Conservation (phyloP, 2,113 vertebrate species). For the Okapia johnstoni region DNA sequence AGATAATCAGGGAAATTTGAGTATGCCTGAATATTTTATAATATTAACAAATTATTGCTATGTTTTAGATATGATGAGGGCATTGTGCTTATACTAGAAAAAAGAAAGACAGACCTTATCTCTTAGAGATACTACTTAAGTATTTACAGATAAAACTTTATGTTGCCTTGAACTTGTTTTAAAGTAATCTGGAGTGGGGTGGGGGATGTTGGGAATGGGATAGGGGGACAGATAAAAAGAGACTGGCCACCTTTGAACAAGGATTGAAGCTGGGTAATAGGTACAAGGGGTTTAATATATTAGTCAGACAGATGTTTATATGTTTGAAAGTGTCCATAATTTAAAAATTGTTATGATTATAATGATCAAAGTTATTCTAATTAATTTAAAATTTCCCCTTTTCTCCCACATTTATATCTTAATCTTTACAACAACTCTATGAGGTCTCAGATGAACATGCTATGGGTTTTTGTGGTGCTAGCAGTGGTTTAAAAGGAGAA, state of each 20-base stretch:
- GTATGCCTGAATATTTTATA: background rate
- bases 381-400: background rate
- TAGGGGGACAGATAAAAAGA: background rate
- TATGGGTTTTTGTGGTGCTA: background rate
- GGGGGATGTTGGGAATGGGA: background rate
- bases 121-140: background rate
- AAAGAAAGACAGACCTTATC: background rate
- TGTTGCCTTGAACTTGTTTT: background rate
- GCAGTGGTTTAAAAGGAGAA: background rate
- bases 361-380: conserved; percentile 16
- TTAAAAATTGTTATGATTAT: background rate
- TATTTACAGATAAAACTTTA: background rate
- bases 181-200: background rate
- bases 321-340: background rate
- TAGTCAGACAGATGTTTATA: background rate
- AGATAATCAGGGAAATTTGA: background rate
- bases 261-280: background rate
- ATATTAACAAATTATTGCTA: background rate
- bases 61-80: background rate
- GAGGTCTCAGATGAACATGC: background rate
- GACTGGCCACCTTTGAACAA: background rate
- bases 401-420: background rate
- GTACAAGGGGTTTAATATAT: background rate
- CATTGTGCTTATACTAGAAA: background rate
- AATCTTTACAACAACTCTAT: background rate